Evolutionary conservation across 2,113 vertebrate genomes (phyloP).

Genomic region (Peromyscus maniculatus): DNA sequence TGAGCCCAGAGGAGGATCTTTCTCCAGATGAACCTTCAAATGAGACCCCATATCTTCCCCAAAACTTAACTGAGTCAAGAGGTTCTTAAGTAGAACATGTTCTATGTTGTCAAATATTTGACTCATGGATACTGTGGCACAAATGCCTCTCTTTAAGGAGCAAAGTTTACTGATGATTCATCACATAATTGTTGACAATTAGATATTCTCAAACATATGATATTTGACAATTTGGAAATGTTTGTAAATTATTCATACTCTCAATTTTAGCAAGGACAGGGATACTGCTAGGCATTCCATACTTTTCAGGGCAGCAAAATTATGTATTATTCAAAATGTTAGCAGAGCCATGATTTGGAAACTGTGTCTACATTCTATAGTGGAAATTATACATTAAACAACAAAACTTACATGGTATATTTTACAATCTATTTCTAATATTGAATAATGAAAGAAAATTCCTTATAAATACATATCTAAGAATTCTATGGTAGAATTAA

Average conservation of each 20-base stretch:
- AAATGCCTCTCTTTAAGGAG: neutral
- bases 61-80: neutral
- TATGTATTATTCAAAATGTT: neutral
- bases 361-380: neutral
- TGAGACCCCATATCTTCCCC: neutral
- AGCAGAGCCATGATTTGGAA: neutral
- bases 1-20: neutral
- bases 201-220: neutral
- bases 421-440: neutral
- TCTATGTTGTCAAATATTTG: neutral
- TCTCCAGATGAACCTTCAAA: neutral
- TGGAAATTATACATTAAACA: neutral
- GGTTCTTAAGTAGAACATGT: neutral
- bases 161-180: neutral
- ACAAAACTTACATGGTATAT: neutral
- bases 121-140: neutral
- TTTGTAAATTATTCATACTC: neutral
- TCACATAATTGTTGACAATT: neutral
- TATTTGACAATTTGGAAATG: neutral
- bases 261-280: neutral
- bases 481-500: neutral
- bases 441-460: neutral
- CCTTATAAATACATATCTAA: neutral
- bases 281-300: neutral
- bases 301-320: neutral